phyloP scores from a whole-genome alignment of 2,888 invertebrate species.

The Drosophila lacicola region DNA sequence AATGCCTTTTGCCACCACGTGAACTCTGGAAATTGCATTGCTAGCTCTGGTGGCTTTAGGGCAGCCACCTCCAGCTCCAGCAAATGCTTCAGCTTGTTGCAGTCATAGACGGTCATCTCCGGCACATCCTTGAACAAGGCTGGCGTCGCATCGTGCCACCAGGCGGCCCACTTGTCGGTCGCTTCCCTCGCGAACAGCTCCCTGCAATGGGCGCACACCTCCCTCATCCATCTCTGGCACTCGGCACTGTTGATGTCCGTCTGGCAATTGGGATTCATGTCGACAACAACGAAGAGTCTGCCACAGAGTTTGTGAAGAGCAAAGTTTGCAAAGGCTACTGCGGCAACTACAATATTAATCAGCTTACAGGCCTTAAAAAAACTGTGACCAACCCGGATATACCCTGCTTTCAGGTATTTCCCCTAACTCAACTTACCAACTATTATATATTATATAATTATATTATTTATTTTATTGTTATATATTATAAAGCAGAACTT shows the following conservation, averaged over 20 bases:
- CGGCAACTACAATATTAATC: background rate
- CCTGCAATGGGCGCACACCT: conserved; percentile 48
- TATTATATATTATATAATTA: too few relatives aligned
- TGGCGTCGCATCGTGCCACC: conserved; percentile 45
- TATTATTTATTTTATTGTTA: too few relatives aligned
- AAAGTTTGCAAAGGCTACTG: conserved; percentile 17
- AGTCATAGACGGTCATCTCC: conserved; percentile 57
- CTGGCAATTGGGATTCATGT: conserved; percentile 64
- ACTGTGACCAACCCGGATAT: too few relatives aligned
- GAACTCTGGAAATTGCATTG: conserved; percentile 1
- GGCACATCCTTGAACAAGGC: conserved; percentile 52
- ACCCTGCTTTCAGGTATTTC: too few relatives aligned
- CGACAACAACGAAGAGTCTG: conserved; percentile 7
- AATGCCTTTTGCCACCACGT: conserved; percentile 44
- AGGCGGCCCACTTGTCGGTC: conserved; percentile 14
- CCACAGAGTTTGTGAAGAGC: background rate
- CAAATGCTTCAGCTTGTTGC: conserved; percentile 52
- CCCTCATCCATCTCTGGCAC: conserved; percentile 65
- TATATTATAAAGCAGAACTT: too few relatives aligned
- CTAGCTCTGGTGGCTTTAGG: background rate
- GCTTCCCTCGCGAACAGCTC: conserved; percentile 28
- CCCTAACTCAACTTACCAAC: too few relatives aligned
- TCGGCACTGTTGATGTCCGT: conserved; percentile 39
- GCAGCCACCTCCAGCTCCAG: conserved; percentile 31
- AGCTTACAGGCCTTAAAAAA: too few relatives aligned